Evolutionary conservation across 2,113 vertebrate genomes (phyloP).

Genomic region (Telmatochromis bifrenatus): DNA sequence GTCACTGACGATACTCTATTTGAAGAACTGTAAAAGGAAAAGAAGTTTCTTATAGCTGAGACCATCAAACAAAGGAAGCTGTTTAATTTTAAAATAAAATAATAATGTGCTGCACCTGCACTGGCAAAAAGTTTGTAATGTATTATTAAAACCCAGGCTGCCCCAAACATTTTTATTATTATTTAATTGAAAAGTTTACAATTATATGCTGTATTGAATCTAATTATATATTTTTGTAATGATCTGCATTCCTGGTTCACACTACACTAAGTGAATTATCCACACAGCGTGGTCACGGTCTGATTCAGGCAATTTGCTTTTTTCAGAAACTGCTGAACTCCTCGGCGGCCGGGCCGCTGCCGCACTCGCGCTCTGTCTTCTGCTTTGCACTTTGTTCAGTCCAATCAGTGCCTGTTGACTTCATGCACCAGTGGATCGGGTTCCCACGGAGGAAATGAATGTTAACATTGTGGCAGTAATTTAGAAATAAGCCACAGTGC

Average conservation of each 20-base stretch:
- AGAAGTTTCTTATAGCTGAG: not conserved
- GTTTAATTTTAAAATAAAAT: not conserved
- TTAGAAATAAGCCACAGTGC: slow-evolving; percentile 8
- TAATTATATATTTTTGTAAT: not conserved
- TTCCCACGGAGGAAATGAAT: slow-evolving; percentile 11
- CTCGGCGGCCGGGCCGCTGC: not conserved
- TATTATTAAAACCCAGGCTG: not conserved
- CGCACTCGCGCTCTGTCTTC: not conserved
- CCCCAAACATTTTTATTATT: not conserved
- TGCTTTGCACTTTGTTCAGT: not conserved
- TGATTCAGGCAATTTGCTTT: not conserved
- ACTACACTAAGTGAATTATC: not conserved
- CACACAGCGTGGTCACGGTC: not conserved
- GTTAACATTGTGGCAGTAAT: not conserved
- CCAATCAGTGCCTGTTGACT: slow-evolving; percentile 26
- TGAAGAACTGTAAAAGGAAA: not conserved
- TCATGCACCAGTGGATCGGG: not conserved
- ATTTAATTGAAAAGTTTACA: not conserved
- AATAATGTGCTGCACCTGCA: not conserved
- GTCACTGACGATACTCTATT: not conserved
- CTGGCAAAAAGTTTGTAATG: not conserved
- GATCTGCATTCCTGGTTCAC: not conserved
- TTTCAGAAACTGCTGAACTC: not conserved
- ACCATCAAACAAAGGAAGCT: not conserved
- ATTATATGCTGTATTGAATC: not conserved